Evolutionary conservation across 1,140 invertebrate genomes (phyloP), one percentile per base, ranked within the genome.

Genomic region (Dendroctonus ponderosae): DNA sequence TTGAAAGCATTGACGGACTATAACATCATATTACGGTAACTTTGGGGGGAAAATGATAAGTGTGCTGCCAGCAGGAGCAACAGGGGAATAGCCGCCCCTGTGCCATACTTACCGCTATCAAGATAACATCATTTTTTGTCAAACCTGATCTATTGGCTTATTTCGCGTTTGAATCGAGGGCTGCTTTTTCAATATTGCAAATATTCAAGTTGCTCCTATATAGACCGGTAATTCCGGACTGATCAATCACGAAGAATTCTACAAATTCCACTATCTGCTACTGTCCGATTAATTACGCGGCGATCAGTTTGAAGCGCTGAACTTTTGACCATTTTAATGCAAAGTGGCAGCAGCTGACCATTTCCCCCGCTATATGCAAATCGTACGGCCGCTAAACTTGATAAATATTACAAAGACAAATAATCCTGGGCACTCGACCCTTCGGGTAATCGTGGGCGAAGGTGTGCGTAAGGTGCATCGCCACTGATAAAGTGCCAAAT

Each of bases 11-110:
- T 73, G 71, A 73, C 74, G 69, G 70, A 71, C 75, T 73, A 76
- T 76, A 76, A 76, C 74, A 76, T 76, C 75, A 75, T 74, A 76
- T 76, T 75, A 75, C 60, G 65, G 72, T 49, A 66, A 70, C 57
- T 66, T 70, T 57, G 59, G 58, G 72, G 72, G 71, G 71, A 67
- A 74, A 72, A 75, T 75, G 74, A 75, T 75, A 74, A 74, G 74
- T 74, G 73, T 52, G 68, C 71, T 72, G 71, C 73, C 70, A 71
- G 66, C 60, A 60, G 68, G 68, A 69, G 72, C 70, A 66, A 70
- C 70, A 65, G 50, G 74, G 71, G 72, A 73, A 70, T 73, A 67
- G 70, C 71, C 59, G 58, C 58, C 57, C 42, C 50, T 54, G 60
- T 67, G 50, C 57, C 15, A 50, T 67, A 61, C 50, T 71, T 63